Evolutionary conservation across 1,140 invertebrate genomes (phyloP), one percentile per base, ranked within the genome.

Genomic region (Solen grandis): DNA sequence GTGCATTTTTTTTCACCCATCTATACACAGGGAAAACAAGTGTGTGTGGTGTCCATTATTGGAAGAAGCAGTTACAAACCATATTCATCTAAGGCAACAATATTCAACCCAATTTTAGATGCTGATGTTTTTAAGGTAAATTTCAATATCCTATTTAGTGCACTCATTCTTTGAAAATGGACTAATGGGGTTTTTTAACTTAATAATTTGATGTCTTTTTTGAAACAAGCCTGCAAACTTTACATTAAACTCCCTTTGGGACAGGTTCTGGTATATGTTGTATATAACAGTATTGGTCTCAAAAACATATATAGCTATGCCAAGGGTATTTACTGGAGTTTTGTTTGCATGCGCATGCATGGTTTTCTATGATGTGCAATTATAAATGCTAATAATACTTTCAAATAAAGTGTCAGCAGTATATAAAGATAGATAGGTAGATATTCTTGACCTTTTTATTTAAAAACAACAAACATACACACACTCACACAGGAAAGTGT

Each of bases 21-120:
- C 84, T 41, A 62, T 79, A 22, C 57, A 72, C 55, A 86, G 78
- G 74, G 82, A 88, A 10, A 68, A 90, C 33, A 92, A 82, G 93
- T 95, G 25, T 93, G 95, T 74, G 91, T 96, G 41, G 93, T 96
- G 22, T 94, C 95, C 1, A 92, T 96, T 33, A 93, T 96, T 91
- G 95, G 95, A 1, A 95, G 95, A 91, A 94, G 94, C 75, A 90
- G 93, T 5, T 92, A 94, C 68, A 92, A 93, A 81, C 88, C 93
- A 8, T 93, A 93, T 84, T 92, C 94, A 82, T 94, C 94, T 83
- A 96, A 96, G 91, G 93, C 94, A 10, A 92, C 93, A 72, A 92
- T 94, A 84, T 89, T 96, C 25, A 95, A 93, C 83, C 85, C 90
- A 5, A 83, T 92, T 46, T 75, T 93, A 13, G 92, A 92, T 46